phyloP scores from a whole-genome alignment of 2,797 vertebrate genomes.

The Gastrophryne carolinensis region DNA sequence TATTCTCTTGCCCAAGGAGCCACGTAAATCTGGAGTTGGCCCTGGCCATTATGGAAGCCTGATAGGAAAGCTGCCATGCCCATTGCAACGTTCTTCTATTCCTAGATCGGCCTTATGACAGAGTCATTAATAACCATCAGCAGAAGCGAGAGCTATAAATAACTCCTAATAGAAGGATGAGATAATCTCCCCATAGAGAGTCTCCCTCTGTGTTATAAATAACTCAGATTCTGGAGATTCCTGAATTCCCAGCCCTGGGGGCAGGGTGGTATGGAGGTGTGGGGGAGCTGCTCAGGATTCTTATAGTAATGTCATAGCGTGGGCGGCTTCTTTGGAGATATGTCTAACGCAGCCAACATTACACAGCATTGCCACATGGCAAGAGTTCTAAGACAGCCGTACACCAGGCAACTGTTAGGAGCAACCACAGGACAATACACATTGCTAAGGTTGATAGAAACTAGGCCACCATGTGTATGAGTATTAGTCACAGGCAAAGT shows the following conservation, averaged over 20 bases:
- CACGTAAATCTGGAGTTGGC: too few species aligned
- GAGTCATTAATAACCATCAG: neutral
- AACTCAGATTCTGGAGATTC: constrained; percentile 39
- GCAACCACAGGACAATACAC: too few species aligned
- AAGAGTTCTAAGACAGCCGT: neutral
- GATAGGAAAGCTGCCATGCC: too few species aligned
- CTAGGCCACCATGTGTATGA: too few species aligned
- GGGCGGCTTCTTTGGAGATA: constrained; percentile 7
- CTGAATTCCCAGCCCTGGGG: constrained; percentile 9
- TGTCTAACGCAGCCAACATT: neutral
- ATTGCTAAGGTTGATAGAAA: too few species aligned
- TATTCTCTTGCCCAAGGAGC: too few species aligned
- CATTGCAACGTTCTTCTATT: neutral
- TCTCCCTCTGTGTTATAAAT: constrained; percentile 32
- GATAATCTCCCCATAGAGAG: constrained; percentile 10
- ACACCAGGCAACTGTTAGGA: neutral
- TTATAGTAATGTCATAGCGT: constrained; percentile 31
- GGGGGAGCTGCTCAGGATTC: constrained; percentile 21
- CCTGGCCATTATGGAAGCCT: too few species aligned
- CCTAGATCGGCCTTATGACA: neutral
- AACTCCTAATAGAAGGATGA: constrained; percentile 4
- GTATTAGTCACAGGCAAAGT: too few species aligned
- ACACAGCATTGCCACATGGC: neutral
- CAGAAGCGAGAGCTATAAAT: constrained; percentile 7
- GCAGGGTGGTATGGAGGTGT: constrained; percentile 19